phyloP scores from a whole-genome alignment of 2,797 vertebrate species.

The Agapornis canus region DNA sequence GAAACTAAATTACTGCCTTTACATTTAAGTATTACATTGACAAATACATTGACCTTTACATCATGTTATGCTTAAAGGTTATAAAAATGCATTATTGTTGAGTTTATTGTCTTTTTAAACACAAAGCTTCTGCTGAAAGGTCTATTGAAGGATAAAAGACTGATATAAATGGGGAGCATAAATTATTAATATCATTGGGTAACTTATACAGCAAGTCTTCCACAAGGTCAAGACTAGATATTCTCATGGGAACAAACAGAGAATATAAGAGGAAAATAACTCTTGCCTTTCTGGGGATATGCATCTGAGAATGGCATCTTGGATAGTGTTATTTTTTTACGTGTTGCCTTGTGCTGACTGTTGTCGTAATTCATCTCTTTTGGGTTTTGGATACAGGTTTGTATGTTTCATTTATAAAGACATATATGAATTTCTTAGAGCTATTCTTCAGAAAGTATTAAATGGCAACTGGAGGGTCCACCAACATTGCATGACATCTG shows the following conservation, averaged over 20 bases:
- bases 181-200: neutral
- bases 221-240: neutral
- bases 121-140: neutral
- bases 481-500: neutral
- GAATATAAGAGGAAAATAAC: neutral
- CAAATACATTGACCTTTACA: slow-evolving; percentile 69
- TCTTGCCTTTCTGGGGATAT: neutral
- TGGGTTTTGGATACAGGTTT: neutral
- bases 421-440: neutral
- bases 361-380: neutral
- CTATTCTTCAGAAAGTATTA: neutral
- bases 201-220: neutral
- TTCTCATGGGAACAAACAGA: neutral
- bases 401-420: neutral
- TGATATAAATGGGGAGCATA: neutral
- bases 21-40: slow-evolving; percentile 68
- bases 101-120: neutral
- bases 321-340: neutral
- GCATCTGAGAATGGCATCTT: neutral
- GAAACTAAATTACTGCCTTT: slow-evolving; percentile 71
- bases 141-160: neutral
- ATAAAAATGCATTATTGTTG: neutral
- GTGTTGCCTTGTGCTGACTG: neutral
- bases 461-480: neutral
- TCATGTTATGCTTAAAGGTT: slow-evolving; percentile 52